Conservation (phyloP, 2,888 invertebrate species). For the Ctenicera cuprea region DNA sequence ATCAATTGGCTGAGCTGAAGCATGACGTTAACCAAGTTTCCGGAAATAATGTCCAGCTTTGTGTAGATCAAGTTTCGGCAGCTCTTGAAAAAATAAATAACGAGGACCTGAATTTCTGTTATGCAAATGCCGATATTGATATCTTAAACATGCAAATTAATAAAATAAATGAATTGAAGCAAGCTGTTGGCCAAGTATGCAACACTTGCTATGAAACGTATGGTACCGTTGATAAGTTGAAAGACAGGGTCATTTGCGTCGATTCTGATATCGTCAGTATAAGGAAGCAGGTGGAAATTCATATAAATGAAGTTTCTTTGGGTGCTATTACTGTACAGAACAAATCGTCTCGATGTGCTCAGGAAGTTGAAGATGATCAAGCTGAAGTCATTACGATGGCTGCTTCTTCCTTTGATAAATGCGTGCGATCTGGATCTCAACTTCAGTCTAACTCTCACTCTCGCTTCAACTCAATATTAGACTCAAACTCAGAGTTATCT, state of each 20-base stretch:
- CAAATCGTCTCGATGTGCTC: constrained; percentile 7
- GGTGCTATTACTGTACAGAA: background rate
- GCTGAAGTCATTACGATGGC: constrained; percentile 12
- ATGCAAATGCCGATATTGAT: background rate
- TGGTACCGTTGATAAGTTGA: background rate
- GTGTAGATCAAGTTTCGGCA: background rate
- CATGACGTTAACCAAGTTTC: background rate
- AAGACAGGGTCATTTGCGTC: background rate
- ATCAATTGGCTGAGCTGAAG: background rate
- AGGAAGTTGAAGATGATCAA: background rate
- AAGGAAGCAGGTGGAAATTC: background rate
- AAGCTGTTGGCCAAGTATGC: background rate
- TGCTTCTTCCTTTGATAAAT: constrained; percentile 3
- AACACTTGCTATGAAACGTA: background rate
- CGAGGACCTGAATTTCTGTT: constrained; percentile 1
- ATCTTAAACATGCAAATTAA: background rate
- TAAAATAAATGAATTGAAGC: background rate
- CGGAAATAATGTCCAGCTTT: background rate
- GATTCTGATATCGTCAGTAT: background rate
- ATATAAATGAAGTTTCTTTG: background rate
- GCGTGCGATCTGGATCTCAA: background rate
- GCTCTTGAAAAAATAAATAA: background rate
- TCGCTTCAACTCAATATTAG: background rate
- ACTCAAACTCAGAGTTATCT: no score
- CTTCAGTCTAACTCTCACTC: background rate